Conservation (phyloP, 2,113 vertebrate species). For the Elephas maximus region DNA sequence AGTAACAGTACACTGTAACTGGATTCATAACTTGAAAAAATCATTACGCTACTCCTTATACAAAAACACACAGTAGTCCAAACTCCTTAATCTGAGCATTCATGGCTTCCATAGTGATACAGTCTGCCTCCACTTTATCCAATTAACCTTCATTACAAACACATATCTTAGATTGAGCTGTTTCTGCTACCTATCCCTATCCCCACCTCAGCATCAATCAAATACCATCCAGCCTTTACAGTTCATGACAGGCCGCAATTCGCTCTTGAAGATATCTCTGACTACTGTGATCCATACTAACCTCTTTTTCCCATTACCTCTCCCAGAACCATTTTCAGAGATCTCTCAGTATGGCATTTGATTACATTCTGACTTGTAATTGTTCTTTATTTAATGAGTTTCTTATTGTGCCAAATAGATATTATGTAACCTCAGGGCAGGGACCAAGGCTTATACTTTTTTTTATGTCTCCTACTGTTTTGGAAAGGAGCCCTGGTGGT, state of each 20-base stretch:
- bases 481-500: neutral
- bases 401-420: neutral
- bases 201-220: neutral
- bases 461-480: neutral
- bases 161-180: neutral
- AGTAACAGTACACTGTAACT: neutral
- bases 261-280: neutral
- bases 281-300: neutral
- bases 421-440: neutral
- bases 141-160: neutral
- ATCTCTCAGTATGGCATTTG: neutral
- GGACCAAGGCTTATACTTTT: neutral
- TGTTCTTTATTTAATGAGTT: constrained; percentile 36
- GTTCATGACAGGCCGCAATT: neutral
- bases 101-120: neutral
- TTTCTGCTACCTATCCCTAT: neutral
- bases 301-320: neutral
- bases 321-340: neutral
- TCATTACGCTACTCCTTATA: neutral
- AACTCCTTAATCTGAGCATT: neutral
- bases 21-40: neutral
- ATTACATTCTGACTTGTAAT: neutral
- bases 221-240: neutral
- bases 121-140: neutral
- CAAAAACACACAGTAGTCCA: neutral